Percentiles rank a stretch among this genome's conserved stretches.
phyloP scores from a whole-genome alignment of 92 coral and sea anemone genomes.

The Porites rus region DNA sequence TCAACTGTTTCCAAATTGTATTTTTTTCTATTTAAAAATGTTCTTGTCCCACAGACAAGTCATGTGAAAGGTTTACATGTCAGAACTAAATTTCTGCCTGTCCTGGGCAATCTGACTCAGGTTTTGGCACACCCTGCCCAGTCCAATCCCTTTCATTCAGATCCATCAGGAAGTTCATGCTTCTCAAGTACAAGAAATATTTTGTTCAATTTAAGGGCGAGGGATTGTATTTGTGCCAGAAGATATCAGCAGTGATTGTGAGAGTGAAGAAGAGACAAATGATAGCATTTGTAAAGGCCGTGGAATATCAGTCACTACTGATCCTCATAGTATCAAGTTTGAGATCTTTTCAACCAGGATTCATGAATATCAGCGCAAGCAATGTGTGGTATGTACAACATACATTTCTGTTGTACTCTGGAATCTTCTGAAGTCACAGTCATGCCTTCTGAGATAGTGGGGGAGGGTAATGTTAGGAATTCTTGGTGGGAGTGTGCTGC shows the following conservation, averaged over 20 bases:
- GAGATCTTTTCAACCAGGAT: constrained; percentile 77
- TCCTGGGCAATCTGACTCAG: too few relatives aligned
- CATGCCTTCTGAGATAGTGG: too few relatives aligned
- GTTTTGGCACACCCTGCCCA: too few relatives aligned
- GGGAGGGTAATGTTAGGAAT: too few relatives aligned
- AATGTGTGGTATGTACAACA: constrained; percentile 76
- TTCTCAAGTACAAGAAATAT: background rate
- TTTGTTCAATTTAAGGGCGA: constrained; percentile 11
- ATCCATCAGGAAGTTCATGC: background rate
- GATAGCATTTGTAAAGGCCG: constrained; percentile 85
- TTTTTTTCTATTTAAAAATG: too few relatives aligned
- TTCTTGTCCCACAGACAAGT: too few relatives aligned
- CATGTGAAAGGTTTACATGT: too few relatives aligned
- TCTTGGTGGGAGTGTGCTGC: too few relatives aligned
- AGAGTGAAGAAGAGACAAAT: constrained; percentile 52
- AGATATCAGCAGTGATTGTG: constrained; percentile 81
- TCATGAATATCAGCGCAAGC: constrained; percentile 52
- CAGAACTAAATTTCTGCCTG: too few relatives aligned
- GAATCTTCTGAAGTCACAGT: background rate
- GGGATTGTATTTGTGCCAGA: constrained; percentile 48
- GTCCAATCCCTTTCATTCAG: too few relatives aligned
- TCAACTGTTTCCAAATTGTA: too few relatives aligned
- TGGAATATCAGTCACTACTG: constrained; percentile 44
- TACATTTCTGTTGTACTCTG: background rate
- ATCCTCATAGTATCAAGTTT: constrained; percentile 70